A percentile compares a stretch with the other conserved stretches of the same genome.
Conservation (phyloP, 1,140 invertebrate genomes). For the Epicauta chinensis region DNA sequence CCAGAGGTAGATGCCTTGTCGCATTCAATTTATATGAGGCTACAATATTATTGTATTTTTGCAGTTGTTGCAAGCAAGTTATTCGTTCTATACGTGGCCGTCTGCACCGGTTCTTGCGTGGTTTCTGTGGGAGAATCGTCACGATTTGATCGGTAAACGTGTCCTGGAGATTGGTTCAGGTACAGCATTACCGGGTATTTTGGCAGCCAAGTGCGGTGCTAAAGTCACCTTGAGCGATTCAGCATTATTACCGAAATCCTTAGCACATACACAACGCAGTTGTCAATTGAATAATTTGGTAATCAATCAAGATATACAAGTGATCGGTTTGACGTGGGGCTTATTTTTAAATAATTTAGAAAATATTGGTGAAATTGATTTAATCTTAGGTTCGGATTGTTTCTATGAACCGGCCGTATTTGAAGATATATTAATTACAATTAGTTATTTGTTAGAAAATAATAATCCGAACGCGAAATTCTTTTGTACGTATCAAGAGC, state of each 20-base stretch:
- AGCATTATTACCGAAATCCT: slow-evolving; percentile 61
- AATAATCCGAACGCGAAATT: slow-evolving; percentile 77
- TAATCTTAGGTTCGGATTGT: slow-evolving; percentile 88
- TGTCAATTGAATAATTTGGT: slow-evolving; percentile 62
- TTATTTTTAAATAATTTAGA: slow-evolving; percentile 71
- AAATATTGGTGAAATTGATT: slow-evolving; percentile 68
- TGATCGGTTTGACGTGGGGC: slow-evolving; percentile 86
- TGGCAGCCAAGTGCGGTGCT: slow-evolving; percentile 89
- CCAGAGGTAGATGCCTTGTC: slow-evolving; percentile 53
- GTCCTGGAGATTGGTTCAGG: slow-evolving; percentile 88
- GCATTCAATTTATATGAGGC: slow-evolving; percentile 1
- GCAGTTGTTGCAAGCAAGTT: slow-evolving; percentile 75
- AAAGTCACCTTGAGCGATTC: slow-evolving; percentile 76
- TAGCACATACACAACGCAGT: slow-evolving; percentile 71
- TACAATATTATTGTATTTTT: too few relatives aligned
- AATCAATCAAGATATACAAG: slow-evolving; percentile 55
- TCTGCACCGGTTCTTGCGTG: slow-evolving; percentile 85
- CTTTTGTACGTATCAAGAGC: slow-evolving; percentile 84
- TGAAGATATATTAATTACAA: slow-evolving; percentile 85
- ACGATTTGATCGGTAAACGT: slow-evolving; percentile 59
- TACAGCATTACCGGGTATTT: slow-evolving; percentile 80
- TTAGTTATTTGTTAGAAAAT: slow-evolving; percentile 75
- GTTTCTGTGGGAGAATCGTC: slow-evolving; percentile 82
- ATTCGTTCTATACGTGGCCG: slow-evolving; percentile 94
- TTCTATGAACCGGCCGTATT: slow-evolving; percentile 90